Percentiles rank a stretch among this genome's conserved stretches.
Conservation (phyloP, 1,140 invertebrate genomes). For the Drosophila sucinea region DNA sequence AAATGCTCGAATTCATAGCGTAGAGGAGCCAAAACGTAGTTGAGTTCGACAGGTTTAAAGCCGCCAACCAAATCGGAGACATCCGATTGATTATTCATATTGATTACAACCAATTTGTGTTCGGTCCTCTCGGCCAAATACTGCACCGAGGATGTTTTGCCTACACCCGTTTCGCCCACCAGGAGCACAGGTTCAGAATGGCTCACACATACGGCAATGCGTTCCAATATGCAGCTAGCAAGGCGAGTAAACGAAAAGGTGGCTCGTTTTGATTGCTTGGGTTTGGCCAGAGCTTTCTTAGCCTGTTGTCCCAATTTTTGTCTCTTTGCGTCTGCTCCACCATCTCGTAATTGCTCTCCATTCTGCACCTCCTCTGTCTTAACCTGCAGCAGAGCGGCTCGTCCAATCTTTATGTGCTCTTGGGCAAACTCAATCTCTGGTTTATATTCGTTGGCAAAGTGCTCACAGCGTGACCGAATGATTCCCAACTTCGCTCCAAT, state of each 20-base stretch:
- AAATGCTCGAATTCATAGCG: slow-evolving; percentile 92
- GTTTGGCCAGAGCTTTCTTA: slow-evolving; percentile 31
- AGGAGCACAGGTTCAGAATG: slow-evolving; percentile 96
- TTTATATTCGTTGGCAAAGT: slow-evolving; percentile 91
- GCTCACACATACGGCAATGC: slow-evolving; percentile 91
- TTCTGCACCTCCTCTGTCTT: slow-evolving; percentile 48
- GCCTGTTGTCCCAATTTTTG: slow-evolving; percentile 53
- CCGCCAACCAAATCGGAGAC: slow-evolving; percentile 97
- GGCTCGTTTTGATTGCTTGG: slow-evolving; percentile 75
- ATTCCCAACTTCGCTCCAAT: slow-evolving; percentile 93
- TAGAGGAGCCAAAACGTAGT: slow-evolving; percentile 91
- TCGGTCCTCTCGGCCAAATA: slow-evolving; percentile 93
- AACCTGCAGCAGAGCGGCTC: slow-evolving; percentile 84
- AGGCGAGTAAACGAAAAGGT: slow-evolving; percentile 93
- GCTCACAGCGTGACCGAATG: slow-evolving; percentile 91
- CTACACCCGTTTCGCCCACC: slow-evolving; percentile 99
- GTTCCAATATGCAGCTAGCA: slow-evolving; percentile 92
- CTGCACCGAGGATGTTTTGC: slow-evolving; percentile 98
- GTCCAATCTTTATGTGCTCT: slow-evolving; percentile 84
- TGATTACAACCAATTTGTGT: slow-evolving; percentile 96
- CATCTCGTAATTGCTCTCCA: slow-evolving; percentile 19
- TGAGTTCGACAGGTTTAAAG: slow-evolving; percentile 97
- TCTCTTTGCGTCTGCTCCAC: slow-evolving; percentile 46
- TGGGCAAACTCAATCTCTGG: slow-evolving; percentile 86
- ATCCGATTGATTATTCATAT: slow-evolving; percentile 99